Percentiles rank a stretch among this genome's conserved stretches.
Conservation (phyloP, 2,888 invertebrate genomes). For the Phymatocera aterrima region DNA sequence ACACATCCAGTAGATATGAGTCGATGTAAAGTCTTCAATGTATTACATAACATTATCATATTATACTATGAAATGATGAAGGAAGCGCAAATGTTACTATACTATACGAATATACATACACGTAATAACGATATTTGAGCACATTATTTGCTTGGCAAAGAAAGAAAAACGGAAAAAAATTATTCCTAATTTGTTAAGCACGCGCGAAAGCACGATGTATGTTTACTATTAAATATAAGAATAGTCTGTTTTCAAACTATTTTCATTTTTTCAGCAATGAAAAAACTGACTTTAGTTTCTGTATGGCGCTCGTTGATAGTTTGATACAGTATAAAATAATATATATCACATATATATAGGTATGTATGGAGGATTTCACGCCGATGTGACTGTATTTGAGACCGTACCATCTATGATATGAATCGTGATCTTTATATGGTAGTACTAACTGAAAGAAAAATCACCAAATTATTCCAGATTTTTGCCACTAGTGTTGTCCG, state of each 20-base stretch:
- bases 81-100: conserved; percentile 26
- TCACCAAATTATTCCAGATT: no score
- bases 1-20: neutral
- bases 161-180: no score
- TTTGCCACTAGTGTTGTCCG: no score
- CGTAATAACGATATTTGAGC: conserved; percentile 22
- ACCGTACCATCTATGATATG: no score
- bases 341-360: neutral
- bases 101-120: neutral
- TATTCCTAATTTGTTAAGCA: conserved; percentile 22
- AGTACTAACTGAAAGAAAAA: no score
- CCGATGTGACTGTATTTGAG: no score
- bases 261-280: neutral
- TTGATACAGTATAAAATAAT: conserved; percentile 22
- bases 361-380: neutral
- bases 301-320: conserved; percentile 15
- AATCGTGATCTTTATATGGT: no score
- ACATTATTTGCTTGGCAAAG: conserved; percentile 23
- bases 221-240: conserved; percentile 38
- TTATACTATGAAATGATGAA: neutral
- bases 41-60: conserved; percentile 6
- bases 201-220: conserved; percentile 31
- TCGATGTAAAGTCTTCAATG: neutral
- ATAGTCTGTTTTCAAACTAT: conserved; percentile 9
- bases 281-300: neutral